These are phyloP conservation scores for Elmis aenea DNA, from an alignment of 2,888 invertebrate genomes.

Conservation along the genomic window DNA sequence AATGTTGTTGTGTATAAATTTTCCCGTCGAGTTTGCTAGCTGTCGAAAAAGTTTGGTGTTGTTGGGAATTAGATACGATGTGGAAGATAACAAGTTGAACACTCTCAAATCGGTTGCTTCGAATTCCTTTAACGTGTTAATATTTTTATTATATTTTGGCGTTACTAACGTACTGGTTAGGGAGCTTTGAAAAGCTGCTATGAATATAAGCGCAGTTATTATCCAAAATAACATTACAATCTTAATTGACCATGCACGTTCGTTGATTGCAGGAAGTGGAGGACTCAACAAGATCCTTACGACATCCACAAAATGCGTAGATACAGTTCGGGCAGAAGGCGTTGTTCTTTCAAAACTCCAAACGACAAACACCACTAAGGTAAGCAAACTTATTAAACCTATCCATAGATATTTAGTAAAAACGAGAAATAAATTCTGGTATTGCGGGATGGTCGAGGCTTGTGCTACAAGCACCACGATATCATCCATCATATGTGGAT, in stretches of 20 bases:
- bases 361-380: background rate
- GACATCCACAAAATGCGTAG: background rate
- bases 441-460: background rate
- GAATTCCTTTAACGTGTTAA: conserved; percentile 4
- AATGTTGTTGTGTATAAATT: background rate
- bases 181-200: conserved; percentile 1
- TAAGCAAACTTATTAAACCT: background rate
- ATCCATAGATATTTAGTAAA: conserved; percentile 1
- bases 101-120: background rate
- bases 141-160: background rate
- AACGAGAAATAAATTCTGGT: conserved; percentile 1
- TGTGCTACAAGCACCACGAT: conserved; percentile 2
- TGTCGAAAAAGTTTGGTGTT: background rate
- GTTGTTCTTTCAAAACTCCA: background rate
- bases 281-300: background rate
- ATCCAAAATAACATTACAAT: background rate
- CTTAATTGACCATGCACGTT: background rate
- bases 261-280: background rate
- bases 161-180: conserved; percentile 4
- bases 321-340: background rate
- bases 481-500: conserved; percentile 4
- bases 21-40: background rate
- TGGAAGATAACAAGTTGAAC: background rate
- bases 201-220: background rate
- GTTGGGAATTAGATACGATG: background rate